These are phyloP conservation scores for Pseudochirops cupreus DNA, from an alignment of 2,797 vertebrate genomes.

Conservation along the genomic window DNA sequence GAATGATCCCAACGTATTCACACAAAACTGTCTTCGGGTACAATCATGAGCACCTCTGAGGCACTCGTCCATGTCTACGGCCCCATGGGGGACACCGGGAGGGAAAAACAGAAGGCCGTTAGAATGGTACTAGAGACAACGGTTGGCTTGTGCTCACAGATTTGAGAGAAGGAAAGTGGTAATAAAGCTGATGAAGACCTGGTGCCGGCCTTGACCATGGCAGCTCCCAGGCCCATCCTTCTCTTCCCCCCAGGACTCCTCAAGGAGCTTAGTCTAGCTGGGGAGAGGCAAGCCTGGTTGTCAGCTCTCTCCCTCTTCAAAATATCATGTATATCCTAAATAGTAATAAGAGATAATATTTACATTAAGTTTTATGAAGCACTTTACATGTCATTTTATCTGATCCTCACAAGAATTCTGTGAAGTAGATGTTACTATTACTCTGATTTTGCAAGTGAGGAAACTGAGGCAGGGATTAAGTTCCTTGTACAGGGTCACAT, in stretches of 20 bases:
- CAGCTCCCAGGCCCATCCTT: not conserved
- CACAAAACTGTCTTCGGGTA: slow-evolving; percentile 86
- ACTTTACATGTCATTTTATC: not conserved
- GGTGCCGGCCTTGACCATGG: not conserved
- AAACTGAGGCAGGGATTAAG: not conserved
- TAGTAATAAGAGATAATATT: not conserved
- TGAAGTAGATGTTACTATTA: not conserved
- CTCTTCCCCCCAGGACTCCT: not conserved
- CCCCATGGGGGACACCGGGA: slow-evolving; percentile 73
- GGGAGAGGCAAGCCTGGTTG: not conserved
- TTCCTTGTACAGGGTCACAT: not conserved
- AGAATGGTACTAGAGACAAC: slow-evolving; percentile 52
- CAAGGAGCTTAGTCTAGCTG: not conserved
- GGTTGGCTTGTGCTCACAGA: not conserved
- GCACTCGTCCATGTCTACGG: slow-evolving; percentile 88
- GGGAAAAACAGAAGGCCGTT: slow-evolving; percentile 82
- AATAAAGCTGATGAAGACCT: not conserved
- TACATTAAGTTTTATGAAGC: not conserved
- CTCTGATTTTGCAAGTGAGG: not conserved
- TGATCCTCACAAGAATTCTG: not conserved
- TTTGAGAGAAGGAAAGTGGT: not conserved
- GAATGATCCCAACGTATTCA: slow-evolving; percentile 88
- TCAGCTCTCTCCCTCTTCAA: not conserved
- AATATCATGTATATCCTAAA: not conserved
- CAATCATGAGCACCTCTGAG: slow-evolving; percentile 83